phyloP scores from a whole-genome alignment of 2,797 vertebrate species.

The Dendrocincla fuliginosa region DNA sequence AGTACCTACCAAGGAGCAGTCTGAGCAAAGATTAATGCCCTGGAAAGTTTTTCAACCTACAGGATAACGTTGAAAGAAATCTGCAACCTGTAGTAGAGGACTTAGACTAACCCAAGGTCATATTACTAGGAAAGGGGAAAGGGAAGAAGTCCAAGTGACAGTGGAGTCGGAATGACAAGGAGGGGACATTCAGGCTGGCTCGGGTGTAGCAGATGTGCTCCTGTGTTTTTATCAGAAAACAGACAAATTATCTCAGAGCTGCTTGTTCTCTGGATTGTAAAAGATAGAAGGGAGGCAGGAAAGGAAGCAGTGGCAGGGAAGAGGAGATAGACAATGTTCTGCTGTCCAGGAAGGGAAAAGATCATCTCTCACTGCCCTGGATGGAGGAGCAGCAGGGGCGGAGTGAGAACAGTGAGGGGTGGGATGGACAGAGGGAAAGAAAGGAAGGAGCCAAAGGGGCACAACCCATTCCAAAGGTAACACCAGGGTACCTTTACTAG shows the following conservation, averaged over 20 bases:
- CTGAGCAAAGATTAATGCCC: neutral
- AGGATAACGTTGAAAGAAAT: neutral
- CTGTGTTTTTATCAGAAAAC: neutral
- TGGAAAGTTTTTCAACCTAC: conserved; percentile 1
- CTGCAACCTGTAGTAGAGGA: neutral
- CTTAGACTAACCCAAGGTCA: neutral
- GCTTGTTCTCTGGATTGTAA: neutral
- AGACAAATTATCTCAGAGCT: neutral
- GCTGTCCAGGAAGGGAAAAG: neutral
- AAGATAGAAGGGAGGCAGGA: neutral
- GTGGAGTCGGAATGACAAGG: neutral
- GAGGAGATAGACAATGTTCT: neutral
- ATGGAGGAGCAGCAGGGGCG: conserved; percentile 1
- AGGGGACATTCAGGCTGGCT: neutral
- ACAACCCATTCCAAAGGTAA: neutral
- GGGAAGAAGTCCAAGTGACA: neutral
- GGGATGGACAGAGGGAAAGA: neutral
- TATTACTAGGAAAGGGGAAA: neutral
- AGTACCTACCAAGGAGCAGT: neutral
- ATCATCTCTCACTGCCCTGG: neutral
- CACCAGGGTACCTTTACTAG: neutral
- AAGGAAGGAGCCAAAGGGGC: neutral
- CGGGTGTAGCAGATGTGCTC: neutral
- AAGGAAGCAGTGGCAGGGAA: neutral
- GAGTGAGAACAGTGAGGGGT: neutral